Conservation (phyloP, 2,888 invertebrate genomes). For the Leptopilina syphax region DNA sequence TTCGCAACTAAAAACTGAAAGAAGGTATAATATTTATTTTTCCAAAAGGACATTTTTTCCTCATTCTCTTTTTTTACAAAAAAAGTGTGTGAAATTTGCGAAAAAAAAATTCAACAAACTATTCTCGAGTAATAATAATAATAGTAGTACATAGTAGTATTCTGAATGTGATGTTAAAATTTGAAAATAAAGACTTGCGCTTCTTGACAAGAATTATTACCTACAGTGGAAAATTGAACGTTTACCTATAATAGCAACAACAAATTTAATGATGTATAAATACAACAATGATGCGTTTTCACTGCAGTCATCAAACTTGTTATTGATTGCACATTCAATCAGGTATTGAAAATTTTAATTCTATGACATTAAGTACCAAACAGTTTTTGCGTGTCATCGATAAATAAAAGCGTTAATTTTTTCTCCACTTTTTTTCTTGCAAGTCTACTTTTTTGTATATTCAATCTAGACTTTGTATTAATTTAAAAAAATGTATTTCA, state of each 20-base stretch:
- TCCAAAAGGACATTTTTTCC: not conserved
- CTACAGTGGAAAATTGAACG: not conserved
- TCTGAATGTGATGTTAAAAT: not conserved
- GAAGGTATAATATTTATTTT: not conserved
- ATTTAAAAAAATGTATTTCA: no score
- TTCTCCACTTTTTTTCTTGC: no score
- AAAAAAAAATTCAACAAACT: not conserved
- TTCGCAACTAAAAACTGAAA: conserved; percentile 3
- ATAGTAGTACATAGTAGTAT: not conserved
- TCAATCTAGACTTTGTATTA: no score
- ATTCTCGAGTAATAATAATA: no score
- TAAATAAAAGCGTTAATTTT: no score
- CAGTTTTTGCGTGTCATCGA: no score
- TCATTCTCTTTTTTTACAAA: not conserved
- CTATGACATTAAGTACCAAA: not conserved
- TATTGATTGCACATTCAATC: conserved; percentile 7
- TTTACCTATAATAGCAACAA: not conserved
- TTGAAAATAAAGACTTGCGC: conserved; percentile 5
- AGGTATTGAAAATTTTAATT: not conserved
- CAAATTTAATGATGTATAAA: conserved; percentile 11
- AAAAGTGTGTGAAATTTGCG: not conserved
- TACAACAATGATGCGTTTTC: conserved; percentile 6
- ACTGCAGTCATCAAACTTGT: conserved; percentile 12
- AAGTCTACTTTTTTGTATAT: no score
- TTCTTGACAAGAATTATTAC: conserved; percentile 10